Evolutionary conservation across 2,797 vertebrate genomes (phyloP), one percentile per base, ranked within the genome.

Genomic region (Delichon dasypus): DNA sequence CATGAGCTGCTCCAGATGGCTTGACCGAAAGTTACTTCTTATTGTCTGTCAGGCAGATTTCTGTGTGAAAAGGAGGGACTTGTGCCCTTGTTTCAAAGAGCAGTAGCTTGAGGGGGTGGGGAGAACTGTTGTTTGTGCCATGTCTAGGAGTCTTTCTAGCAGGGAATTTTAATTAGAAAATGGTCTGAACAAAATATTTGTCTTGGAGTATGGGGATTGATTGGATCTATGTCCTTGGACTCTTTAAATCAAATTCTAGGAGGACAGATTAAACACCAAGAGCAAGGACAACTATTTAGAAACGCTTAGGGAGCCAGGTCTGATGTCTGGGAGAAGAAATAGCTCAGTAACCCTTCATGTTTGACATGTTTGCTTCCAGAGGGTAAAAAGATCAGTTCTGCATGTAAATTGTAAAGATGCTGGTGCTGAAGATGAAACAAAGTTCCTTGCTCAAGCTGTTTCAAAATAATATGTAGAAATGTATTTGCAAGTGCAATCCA

Each of bases 21-120:
- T 92, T 95, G 91, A 84, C 93, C 88, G 55, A 82, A 55, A 92
- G 87, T 95, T 89, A 90, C 81, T 90, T 76, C 93, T 92, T 84
- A 58, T 84, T 94, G 83, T 93, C 80, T 85, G 60, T 80, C 44
- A 89, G 92, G 61, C 53, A 27, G 20, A 92, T 94, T 96, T 79
- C 76, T 85, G 76, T 81, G 47, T 94, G 91, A 88, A 93, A 85
- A 92, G 54, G 53, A 86, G 92, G 85, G 78, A 58, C 77, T 90
- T 80, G 67, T 83, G 83, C 25, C 26, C 44, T 90, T 93, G 54
- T 96, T 93, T 96, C 32, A 30, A 84, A 80, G 67, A 45, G 87
- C 88, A 94, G 61, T 88, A 87, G 93, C 90, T 89, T 89, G 88
- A 73, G 53, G 72, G 82, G 38, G 75, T 81, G 88, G 74, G 90